Conservation (phyloP, 2,888 invertebrate genomes). For the Saturnia japonica region DNA sequence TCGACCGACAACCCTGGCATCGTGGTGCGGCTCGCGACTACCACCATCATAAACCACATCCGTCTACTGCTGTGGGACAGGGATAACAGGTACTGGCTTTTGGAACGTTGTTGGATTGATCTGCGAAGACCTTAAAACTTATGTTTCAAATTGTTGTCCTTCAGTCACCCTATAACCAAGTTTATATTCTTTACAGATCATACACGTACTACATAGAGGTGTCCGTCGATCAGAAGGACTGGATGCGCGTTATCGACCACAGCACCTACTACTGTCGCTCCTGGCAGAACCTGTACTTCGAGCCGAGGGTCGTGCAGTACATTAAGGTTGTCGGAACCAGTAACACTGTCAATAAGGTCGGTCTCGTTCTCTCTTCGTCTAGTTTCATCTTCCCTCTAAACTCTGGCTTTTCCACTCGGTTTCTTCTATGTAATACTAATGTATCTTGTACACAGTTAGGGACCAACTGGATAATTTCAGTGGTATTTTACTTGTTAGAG, state of each 20-base stretch:
- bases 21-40: conserved; percentile 90
- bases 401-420: background rate
- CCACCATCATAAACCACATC: conserved; percentile 96
- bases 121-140: too few species aligned
- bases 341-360: conserved; percentile 95
- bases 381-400: background rate
- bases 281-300: conserved; percentile 97
- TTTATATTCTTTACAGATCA: conserved; percentile 76
- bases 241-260: conserved; percentile 97
- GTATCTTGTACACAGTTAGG: too few species aligned
- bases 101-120: too few species aligned
- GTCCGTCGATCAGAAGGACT: conserved; percentile 97
- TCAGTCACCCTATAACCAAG: background rate
- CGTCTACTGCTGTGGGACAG: conserved; percentile 96
- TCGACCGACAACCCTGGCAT: conserved; percentile 87
- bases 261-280: conserved; percentile 96
- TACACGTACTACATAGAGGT: conserved; percentile 96
- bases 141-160: too few species aligned
- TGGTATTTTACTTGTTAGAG: too few species aligned
- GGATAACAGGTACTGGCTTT: conserved; percentile 85
- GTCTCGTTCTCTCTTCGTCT: background rate
- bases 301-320: conserved; percentile 92
- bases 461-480: too few species aligned
- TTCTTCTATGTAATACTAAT: too few species aligned
- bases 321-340: conserved; percentile 93